Evolutionary conservation across 1,140 invertebrate genomes (phyloP).

Genomic region (Paramacrobiotus metropolitanus): DNA sequence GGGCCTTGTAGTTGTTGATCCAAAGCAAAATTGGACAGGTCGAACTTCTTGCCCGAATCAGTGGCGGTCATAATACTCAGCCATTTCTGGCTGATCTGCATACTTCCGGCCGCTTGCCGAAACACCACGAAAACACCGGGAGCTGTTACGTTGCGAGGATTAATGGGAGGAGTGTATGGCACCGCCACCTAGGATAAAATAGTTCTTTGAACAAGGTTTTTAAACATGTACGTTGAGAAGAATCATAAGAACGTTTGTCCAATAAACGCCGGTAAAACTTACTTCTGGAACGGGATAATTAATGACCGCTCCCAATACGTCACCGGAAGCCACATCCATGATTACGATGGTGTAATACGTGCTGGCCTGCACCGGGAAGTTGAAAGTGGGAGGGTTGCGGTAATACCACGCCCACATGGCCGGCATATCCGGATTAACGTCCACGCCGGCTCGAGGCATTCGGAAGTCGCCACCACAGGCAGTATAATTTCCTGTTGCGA

Average conservation of each 20-base stretch:
- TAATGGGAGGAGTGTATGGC: background rate
- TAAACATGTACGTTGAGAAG: background rate
- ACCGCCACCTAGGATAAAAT: background rate
- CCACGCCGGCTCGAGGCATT: background rate
- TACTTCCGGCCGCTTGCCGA: background rate
- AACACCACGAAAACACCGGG: background rate
- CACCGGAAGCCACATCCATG: background rate
- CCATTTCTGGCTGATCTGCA: background rate
- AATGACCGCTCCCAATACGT: background rate
- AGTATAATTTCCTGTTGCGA: constrained; percentile 1
- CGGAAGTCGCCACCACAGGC: background rate
- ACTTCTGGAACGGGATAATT: background rate
- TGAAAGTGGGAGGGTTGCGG: background rate
- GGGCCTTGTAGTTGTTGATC: background rate
- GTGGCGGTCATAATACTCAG: background rate
- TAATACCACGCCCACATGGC: background rate
- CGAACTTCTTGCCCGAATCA: background rate
- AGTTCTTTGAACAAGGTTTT: background rate
- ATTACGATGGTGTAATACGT: constrained; percentile 1
- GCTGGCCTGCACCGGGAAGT: background rate
- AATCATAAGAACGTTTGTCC: no score
- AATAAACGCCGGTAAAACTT: no score
- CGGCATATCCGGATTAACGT: background rate
- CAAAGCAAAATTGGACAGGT: background rate
- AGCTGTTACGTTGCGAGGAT: background rate